These are phyloP conservation scores for Dreissena polymorpha DNA, from an alignment of 1,140 invertebrate genomes.

Conservation along the genomic window DNA sequence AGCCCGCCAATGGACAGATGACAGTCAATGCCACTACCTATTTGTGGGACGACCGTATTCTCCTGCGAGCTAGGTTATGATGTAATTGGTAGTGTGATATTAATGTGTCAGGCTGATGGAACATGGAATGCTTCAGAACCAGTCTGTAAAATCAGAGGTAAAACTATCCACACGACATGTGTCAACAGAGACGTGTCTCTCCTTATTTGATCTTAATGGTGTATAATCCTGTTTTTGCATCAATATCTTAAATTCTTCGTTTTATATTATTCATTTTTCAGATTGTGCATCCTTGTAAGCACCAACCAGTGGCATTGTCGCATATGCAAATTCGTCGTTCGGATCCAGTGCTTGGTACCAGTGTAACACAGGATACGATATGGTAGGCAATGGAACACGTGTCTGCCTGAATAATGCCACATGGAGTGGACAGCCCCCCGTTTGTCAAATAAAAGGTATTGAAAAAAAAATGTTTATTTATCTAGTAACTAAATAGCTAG, in stretches of 20 bases:
- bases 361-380: background rate
- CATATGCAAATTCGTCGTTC: background rate
- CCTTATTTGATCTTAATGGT: no score
- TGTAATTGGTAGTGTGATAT: background rate
- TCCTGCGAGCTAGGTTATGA: background rate
- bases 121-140: constrained; percentile 1
- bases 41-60: background rate
- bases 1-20: background rate
- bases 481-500: no score
- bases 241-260: no score
- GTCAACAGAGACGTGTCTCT: no score
- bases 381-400: background rate
- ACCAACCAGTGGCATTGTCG: background rate
- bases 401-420: background rate
- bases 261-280: background rate
- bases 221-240: no score
- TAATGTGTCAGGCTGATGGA: background rate
- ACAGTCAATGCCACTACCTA: background rate
- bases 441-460: background rate
- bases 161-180: background rate
- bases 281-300: background rate
- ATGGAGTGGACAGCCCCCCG: background rate
- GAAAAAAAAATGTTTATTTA: no score
- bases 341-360: background rate
- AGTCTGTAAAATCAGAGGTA: background rate